A percentile compares a stretch with the other conserved stretches of the same genome.
These are phyloP conservation scores for Bombylius discolor DNA, from an alignment of 2,888 invertebrate species.

Conservation along the genomic window DNA sequence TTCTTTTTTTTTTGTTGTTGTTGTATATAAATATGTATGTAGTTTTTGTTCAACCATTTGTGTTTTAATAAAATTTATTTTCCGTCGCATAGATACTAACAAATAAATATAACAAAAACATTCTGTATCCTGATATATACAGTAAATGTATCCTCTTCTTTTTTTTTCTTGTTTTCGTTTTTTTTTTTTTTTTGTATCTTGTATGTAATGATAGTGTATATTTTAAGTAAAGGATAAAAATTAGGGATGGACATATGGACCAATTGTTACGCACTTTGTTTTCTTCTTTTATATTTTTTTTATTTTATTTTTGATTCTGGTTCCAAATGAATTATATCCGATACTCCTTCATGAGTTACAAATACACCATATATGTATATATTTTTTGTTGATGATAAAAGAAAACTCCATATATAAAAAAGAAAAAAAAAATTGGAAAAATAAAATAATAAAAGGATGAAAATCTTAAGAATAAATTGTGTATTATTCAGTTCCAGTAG, in stretches of 20 bases:
- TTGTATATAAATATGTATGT: background rate
- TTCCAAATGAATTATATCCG: slow-evolving; percentile 10
- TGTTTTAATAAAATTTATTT: background rate
- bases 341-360: slow-evolving; percentile 6
- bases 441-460: background rate
- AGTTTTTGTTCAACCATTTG: background rate
- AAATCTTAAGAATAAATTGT: background rate
- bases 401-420: background rate
- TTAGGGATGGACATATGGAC: slow-evolving; percentile 13
- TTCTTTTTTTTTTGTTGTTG: background rate
- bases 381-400: background rate
- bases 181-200: background rate
- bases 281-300: slow-evolving; percentile 1
- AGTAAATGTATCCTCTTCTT: background rate
- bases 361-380: slow-evolving; percentile 9
- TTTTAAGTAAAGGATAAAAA: slow-evolving; percentile 9
- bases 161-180: background rate
- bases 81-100: background rate
- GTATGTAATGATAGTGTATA: background rate
- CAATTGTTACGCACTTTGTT: slow-evolving; percentile 12
- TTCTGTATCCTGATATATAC: background rate
- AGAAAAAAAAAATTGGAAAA: background rate
- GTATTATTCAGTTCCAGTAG: background rate
- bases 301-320: background rate
- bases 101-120: background rate